Percentiles rank a stretch among this genome's conserved stretches.
Conservation (phyloP, 2,888 invertebrate species). For the Macrostomum cliftonense region DNA sequence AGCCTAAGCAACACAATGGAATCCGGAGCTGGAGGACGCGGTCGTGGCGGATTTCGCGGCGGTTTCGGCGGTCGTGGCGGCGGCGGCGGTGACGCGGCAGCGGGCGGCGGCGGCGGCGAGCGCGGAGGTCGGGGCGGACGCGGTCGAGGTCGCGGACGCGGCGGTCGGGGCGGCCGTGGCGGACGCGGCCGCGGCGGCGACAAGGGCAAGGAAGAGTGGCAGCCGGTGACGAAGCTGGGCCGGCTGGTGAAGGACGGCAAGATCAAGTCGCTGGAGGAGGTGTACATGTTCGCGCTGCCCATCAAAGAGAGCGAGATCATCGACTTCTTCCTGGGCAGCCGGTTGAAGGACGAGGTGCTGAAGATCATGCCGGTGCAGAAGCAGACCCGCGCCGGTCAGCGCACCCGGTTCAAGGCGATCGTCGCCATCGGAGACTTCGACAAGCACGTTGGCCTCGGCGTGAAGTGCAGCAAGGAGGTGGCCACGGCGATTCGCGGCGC, state of each 20-base stretch:
- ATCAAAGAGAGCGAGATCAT: conserved; percentile 99
- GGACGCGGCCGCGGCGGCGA: conserved; percentile 47
- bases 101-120: conserved; percentile 16
- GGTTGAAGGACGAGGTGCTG: conserved; percentile 87
- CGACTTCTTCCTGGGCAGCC: conserved; percentile 77
- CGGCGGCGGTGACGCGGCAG: too few species aligned
- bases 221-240: conserved; percentile 89
- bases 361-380: conserved; percentile 99
- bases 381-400: conserved; percentile 96
- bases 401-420: conserved; percentile 78
- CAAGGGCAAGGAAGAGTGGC: conserved; percentile 80
- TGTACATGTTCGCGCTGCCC: conserved; percentile 89
- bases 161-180: conserved; percentile 32
- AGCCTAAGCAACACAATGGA: too few species aligned
- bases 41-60: too few species aligned
- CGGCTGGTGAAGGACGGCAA: conserved; percentile 87
- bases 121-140: conserved; percentile 41
- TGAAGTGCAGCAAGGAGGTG: conserved; percentile 99
- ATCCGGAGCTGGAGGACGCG: too few species aligned
- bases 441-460: conserved; percentile 93
- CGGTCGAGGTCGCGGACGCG: conserved; percentile 43
- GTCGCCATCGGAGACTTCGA: conserved; percentile 90
- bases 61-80: too few species aligned
- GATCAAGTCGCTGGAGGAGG: conserved; percentile 82
- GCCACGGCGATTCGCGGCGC: conserved; percentile 98